Base-by-base conservation (phyloP, 2,888 invertebrate genomes). In the Pheosia gnoma region DNA sequence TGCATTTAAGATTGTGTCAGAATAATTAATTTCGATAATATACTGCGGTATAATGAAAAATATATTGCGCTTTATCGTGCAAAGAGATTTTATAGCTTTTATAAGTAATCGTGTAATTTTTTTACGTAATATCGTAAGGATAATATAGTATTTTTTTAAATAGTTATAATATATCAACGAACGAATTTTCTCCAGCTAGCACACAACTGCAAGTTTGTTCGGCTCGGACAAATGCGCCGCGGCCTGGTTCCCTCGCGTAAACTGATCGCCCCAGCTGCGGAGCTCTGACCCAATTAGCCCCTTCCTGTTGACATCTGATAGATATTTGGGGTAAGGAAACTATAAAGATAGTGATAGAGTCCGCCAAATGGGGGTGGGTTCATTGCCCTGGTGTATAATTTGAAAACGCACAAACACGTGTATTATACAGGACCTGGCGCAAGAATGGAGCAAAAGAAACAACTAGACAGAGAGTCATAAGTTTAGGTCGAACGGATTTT, bases 271-370 rank as follows among this genome's bases (percentile, higher is more conserved):
- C 54, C 5, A 5, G 38, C 25, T 25, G 25, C 10, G 54, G 67
- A 52, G 53, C 59, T 41, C 55, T 65, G 72, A 72, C 65, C 65
- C 47, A 70, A 72, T 65, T 65, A 63, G 37, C 39, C 45, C n/a
- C 45, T 52, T 65, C 55, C 58, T 59, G 59, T 52, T 45, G 55
- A 57, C 58, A 47, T 59, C 60, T 61, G 63, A 60, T 53, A 57
- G 8, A 55, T 55, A 51, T 55, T 39, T 11, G 39, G 25, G 55
- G 39, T 55, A 39, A 55, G n/a, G 55, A 39, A 39, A 55, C 55
- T 39, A 39, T 52, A 52, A 7, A 51, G 51, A 51, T 25, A 51
- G 25, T 25, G 51, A 47, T 25, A 25, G 25, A 25, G 25, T 25
- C 25, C 25, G 25, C 47, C n/a, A 11, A 4, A n/a, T 47, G 11